Evolutionary conservation across 2,888 invertebrate genomes (phyloP).

Genomic region (Autographa gamma): DNA sequence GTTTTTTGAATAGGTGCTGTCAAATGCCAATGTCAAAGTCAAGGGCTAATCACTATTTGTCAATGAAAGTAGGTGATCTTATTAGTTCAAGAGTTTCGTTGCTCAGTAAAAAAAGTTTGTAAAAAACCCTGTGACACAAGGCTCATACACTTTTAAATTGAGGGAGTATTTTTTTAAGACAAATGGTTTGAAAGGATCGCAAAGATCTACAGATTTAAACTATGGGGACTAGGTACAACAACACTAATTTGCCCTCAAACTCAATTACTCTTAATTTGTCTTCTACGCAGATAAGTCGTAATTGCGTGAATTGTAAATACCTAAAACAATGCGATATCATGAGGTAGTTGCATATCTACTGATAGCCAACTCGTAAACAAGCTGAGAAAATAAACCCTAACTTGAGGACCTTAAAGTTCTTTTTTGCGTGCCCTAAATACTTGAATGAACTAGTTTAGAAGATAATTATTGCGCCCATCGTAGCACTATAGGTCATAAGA

Average conservation of each 20-base stretch:
- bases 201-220: too few relatives aligned
- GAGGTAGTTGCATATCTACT: conserved; percentile 28
- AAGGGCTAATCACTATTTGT: neutral
- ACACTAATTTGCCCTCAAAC: conserved; percentile 7
- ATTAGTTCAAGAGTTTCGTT: too few relatives aligned
- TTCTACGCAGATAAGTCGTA: conserved; percentile 36
- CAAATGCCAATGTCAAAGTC: neutral
- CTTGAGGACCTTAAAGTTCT: conserved; percentile 12
- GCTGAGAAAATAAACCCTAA: conserved; percentile 23
- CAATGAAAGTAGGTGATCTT: too few relatives aligned
- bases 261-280: conserved; percentile 39
- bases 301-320: conserved; percentile 27
- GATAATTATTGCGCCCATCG: conserved; percentile 40
- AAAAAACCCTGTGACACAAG: too few relatives aligned
- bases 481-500: conserved; percentile 44
- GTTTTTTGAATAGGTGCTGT: neutral
- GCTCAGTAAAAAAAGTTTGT: too few relatives aligned
- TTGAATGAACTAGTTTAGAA: conserved; percentile 51
- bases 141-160: too few relatives aligned
- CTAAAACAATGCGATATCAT: conserved; percentile 22
- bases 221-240: too few relatives aligned
- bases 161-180: too few relatives aligned
- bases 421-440: conserved; percentile 18
- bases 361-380: conserved; percentile 38
- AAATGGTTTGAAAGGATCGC: too few relatives aligned